Percentiles rank a stretch among this genome's conserved stretches.
phyloP scores from a whole-genome alignment of 1,140 invertebrate species.

The Mycetomoellerius zeteki region DNA sequence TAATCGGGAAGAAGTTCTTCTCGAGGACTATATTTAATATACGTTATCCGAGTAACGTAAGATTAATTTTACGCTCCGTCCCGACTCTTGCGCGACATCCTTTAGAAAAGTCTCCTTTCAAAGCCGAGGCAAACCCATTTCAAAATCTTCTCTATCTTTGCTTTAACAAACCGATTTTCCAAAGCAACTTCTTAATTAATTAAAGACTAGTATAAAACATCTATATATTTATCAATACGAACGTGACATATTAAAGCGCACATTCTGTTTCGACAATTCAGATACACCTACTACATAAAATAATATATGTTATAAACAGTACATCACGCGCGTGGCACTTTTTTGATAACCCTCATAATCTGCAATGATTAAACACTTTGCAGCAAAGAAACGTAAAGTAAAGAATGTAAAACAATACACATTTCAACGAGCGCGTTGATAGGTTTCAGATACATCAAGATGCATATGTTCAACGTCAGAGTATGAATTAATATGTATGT shows the following conservation, averaged over 20 bases:
- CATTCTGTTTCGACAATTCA: conserved; percentile 4
- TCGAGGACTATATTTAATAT: conserved; percentile 44
- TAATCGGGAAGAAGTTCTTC: conserved; percentile 36
- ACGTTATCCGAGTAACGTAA: conserved; percentile 42
- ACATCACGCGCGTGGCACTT: not conserved
- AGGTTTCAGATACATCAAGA: not conserved
- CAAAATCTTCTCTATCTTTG: conserved; percentile 4
- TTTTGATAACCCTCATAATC: not conserved
- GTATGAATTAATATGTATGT: conserved; percentile 1
- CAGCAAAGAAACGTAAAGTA: too few relatives aligned
- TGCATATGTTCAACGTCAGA: not conserved
- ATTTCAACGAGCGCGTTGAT: not conserved
- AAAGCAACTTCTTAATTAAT: conserved; percentile 64
- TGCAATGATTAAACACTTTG: conserved; percentile 2
- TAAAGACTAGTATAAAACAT: not conserved
- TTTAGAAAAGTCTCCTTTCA: conserved; percentile 59
- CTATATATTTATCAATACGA: not conserved
- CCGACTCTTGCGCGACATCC: conserved; percentile 34
- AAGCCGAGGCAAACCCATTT: conserved; percentile 32
- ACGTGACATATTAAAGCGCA: not conserved
- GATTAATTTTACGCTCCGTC: conserved; percentile 59
- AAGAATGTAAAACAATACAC: not conserved
- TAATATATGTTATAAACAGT: conserved; percentile 2
- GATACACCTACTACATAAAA: not conserved
- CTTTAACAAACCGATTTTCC: conserved; percentile 46